Conservation (phyloP, 2,113 vertebrate genomes). For the Thryonomys swinderianus region DNA sequence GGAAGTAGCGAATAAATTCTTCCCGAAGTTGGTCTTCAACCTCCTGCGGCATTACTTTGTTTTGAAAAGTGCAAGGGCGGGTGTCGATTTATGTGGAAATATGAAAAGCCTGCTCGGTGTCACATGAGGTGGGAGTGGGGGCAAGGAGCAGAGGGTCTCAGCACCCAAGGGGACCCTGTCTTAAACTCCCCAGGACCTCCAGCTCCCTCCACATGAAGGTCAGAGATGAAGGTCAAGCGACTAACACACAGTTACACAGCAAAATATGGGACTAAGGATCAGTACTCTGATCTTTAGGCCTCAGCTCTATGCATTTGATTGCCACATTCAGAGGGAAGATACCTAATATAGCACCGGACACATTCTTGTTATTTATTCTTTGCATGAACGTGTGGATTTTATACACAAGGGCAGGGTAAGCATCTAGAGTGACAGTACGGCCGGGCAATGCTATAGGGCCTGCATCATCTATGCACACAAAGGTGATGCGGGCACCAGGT, state of each 20-base stretch:
- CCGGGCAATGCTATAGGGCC: background rate
- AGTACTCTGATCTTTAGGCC: background rate
- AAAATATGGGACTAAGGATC: background rate
- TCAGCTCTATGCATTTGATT: background rate
- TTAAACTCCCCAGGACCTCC: accelerated
- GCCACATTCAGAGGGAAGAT: background rate
- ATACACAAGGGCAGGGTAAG: background rate
- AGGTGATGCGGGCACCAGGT: accelerated
- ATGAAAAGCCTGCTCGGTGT: too few species aligned
- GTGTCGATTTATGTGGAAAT: background rate
- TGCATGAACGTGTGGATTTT: background rate
- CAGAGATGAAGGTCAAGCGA: background rate
- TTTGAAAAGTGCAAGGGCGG: accelerated
- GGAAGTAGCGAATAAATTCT: accelerated
- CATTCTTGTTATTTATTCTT: background rate
- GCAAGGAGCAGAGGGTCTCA: background rate
- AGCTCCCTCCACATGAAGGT: background rate
- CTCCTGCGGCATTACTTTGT: background rate
- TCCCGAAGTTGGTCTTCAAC: background rate
- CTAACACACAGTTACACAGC: background rate
- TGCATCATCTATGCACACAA: background rate
- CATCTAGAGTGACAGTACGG: too few species aligned
- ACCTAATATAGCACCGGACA: accelerated
- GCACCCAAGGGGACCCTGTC: too few species aligned
- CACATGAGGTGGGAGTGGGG: background rate